phyloP scores from a whole-genome alignment of 2,888 invertebrate genomes.

The Acholoe squamosa region DNA sequence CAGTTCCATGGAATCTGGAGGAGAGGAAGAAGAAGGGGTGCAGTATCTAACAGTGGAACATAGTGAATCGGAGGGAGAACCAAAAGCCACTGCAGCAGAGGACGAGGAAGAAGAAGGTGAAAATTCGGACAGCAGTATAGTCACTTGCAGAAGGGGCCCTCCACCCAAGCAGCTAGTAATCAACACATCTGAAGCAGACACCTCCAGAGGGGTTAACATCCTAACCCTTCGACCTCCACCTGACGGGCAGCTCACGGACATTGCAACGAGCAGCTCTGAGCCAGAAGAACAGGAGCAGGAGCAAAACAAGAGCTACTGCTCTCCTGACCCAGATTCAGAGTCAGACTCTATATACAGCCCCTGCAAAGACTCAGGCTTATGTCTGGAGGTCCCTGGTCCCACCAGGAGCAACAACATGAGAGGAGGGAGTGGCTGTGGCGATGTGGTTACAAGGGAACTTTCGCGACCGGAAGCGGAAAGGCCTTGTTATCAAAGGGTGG shows the following conservation, averaged over 20 bases:
- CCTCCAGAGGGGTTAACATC: neutral
- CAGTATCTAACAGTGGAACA: neutral
- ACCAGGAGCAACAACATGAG: neutral
- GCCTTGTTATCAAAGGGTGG: neutral
- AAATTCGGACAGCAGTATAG: neutral
- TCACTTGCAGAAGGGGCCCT: neutral
- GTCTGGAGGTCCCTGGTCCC: neutral
- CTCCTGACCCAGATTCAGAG: constrained; percentile 13
- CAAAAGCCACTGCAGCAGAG: neutral
- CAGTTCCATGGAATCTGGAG: neutral
- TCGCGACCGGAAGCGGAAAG: neutral
- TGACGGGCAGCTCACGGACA: neutral
- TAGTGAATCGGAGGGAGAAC: neutral
- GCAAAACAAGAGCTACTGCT: neutral
- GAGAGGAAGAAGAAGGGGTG: neutral
- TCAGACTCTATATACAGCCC: neutral
- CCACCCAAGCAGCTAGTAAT: neutral
- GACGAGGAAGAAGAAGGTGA: constrained; percentile 13
- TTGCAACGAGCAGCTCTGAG: neutral
- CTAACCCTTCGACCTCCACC: neutral
- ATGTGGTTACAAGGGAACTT: too few relatives aligned
- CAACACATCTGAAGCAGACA: too few relatives aligned
- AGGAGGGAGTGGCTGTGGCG: neutral
- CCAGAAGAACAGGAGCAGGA: neutral
- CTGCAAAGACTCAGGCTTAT: constrained; percentile 12